Conservation (phyloP, 2,797 vertebrate species). For the Coracias cyanogaster region DNA sequence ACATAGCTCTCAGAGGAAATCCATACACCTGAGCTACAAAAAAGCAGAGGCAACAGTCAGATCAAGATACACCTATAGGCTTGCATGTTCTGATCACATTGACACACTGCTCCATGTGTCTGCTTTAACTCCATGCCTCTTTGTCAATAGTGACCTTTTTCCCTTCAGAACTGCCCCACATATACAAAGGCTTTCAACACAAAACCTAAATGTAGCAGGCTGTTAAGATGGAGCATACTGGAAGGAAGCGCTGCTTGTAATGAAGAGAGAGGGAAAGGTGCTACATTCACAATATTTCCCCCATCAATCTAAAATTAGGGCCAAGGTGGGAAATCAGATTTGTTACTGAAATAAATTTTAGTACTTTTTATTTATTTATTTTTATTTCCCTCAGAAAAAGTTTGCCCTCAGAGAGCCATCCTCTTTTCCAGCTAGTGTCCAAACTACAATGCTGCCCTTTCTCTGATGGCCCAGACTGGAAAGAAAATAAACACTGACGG, state of each 20-base stretch:
- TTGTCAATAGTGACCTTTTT: background rate
- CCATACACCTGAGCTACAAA: background rate
- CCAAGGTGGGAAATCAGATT: background rate
- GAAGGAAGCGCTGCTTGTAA: background rate
- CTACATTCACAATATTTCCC: background rate
- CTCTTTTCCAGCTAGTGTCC: background rate
- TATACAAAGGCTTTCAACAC: background rate
- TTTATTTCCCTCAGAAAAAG: background rate
- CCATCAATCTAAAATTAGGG: background rate
- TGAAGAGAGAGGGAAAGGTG: background rate
- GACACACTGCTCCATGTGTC: background rate
- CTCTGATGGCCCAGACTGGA: background rate
- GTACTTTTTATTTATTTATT: background rate
- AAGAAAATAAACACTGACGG: rapidly evolving
- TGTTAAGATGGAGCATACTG: background rate
- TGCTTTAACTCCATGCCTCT: background rate
- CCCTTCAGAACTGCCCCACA: background rate
- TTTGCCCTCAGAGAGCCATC: rapidly evolving
- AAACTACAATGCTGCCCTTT: background rate
- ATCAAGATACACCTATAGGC: background rate
- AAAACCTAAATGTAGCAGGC: background rate
- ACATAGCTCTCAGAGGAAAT: background rate
- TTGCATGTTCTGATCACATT: background rate
- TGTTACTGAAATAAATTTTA: background rate
- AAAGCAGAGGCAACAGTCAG: background rate